These are phyloP conservation scores for Serilophus lunatus DNA, from an alignment of 2,113 vertebrate genomes.

Conservation along the genomic window DNA sequence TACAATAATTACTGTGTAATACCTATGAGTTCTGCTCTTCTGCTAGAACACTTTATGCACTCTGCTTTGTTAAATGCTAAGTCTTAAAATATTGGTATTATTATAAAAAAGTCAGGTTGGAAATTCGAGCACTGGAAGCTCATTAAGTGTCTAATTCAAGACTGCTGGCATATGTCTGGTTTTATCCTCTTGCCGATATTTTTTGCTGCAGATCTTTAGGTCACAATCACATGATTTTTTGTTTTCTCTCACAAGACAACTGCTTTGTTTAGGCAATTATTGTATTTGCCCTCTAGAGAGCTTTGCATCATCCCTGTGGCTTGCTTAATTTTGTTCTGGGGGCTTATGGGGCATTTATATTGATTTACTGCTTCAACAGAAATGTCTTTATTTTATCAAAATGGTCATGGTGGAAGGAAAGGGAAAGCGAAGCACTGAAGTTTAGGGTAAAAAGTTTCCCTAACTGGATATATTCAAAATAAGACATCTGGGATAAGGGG, in stretches of 20 bases:
- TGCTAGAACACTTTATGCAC: neutral
- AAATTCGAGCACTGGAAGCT: neutral
- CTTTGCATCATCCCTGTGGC: neutral
- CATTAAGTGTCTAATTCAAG: neutral
- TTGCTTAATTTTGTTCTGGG: neutral
- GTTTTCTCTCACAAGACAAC: neutral
- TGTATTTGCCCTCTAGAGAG: neutral
- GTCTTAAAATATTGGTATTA: neutral
- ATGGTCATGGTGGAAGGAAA: neutral
- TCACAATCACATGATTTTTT: neutral
- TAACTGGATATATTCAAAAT: neutral
- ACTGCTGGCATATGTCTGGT: neutral
- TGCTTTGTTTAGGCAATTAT: neutral
- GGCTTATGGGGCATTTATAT: neutral
- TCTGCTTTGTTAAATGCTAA: neutral
- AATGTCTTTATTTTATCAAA: neutral
- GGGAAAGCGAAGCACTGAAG: neutral
- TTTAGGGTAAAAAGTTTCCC: neutral
- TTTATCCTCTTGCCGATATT: neutral
- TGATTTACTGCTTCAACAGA: neutral
- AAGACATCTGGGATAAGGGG: neutral
- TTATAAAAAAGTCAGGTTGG: neutral
- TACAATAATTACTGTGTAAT: neutral
- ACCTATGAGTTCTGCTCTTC: neutral
- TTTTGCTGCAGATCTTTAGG: neutral